These are phyloP conservation scores for Eupithecia centaureata DNA, from an alignment of 2,888 invertebrate species.

Conservation along the genomic window DNA sequence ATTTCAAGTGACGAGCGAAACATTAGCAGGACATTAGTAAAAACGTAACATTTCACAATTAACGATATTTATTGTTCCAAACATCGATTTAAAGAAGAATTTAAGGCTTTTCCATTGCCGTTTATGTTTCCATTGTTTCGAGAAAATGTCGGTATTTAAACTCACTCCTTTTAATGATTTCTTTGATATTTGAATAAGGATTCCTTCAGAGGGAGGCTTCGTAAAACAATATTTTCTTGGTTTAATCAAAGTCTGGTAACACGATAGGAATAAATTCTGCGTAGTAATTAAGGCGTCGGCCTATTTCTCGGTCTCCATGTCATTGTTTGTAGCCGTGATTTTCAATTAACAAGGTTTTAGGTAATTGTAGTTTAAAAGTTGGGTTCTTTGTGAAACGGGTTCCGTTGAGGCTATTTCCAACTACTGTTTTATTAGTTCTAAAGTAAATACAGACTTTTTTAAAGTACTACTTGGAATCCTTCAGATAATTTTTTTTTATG, in stretches of 20 bases:
- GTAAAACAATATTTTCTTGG: conserved; percentile 48
- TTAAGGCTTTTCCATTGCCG: not conserved
- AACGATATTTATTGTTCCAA: not conserved
- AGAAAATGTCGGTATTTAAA: conserved; percentile 42
- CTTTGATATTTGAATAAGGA: conserved; percentile 60
- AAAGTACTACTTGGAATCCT: not conserved
- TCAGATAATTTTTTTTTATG: not conserved
- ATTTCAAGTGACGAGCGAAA: not conserved
- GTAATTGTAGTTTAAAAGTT: not conserved
- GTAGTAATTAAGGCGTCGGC: conserved; percentile 42
- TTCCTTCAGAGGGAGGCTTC: conserved; percentile 37
- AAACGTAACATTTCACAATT: not conserved
- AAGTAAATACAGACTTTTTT: not conserved
- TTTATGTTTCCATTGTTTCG: conserved; percentile 2
- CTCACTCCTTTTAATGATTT: conserved; percentile 53
- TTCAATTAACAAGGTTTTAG: not conserved
- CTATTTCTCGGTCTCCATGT: conserved; percentile 31
- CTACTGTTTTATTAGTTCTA: not conserved
- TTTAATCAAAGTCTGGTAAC: conserved; percentile 47
- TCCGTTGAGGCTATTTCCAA: not conserved
- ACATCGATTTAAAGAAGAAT: not conserved
- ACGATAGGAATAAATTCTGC: conserved; percentile 44
- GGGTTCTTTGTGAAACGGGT: not conserved
- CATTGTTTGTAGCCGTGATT: conserved; percentile 19
- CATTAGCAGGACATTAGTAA: not conserved